Conservation (phyloP, 2,113 vertebrate species). For the Misgurnus mizolepis region DNA sequence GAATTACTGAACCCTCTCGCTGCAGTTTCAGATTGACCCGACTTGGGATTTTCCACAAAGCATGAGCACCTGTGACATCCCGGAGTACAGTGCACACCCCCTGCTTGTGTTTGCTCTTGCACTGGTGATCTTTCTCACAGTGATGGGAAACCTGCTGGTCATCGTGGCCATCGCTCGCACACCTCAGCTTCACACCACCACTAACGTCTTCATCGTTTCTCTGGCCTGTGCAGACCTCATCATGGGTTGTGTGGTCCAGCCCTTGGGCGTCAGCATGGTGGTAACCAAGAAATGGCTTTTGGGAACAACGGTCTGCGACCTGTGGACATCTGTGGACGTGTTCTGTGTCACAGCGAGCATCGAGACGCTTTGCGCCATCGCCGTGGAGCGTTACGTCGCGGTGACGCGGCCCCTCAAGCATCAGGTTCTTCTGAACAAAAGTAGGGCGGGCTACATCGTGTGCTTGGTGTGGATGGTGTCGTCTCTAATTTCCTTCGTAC, state of each 20-base stretch:
- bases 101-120: slow-evolving; percentile 61
- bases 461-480: slow-evolving; percentile 79
- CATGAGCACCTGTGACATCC: background rate
- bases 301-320: slow-evolving; percentile 69
- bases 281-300: slow-evolving; percentile 76
- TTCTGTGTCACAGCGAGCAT: slow-evolving; percentile 86
- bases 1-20: background rate
- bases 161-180: slow-evolving; percentile 77
- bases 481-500: slow-evolving; percentile 78
- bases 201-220: slow-evolving; percentile 82
- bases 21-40: background rate
- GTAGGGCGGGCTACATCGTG: slow-evolving; percentile 71
- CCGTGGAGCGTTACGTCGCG: slow-evolving; percentile 82
- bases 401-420: slow-evolving; percentile 77
- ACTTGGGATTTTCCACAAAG: background rate
- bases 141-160: slow-evolving; percentile 79
- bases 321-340: slow-evolving; percentile 85
- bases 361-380: slow-evolving; percentile 81
- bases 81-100: background rate
- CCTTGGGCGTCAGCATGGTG: slow-evolving; percentile 72
- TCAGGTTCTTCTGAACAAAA: slow-evolving; percentile 73
- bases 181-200: slow-evolving; percentile 78
- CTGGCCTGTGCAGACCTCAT: slow-evolving; percentile 82
- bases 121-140: slow-evolving; percentile 71
- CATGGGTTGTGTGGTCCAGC: slow-evolving; percentile 81